Evolutionary conservation across 2,113 vertebrate genomes (phyloP).

Genomic region (Antennarius striatus): DNA sequence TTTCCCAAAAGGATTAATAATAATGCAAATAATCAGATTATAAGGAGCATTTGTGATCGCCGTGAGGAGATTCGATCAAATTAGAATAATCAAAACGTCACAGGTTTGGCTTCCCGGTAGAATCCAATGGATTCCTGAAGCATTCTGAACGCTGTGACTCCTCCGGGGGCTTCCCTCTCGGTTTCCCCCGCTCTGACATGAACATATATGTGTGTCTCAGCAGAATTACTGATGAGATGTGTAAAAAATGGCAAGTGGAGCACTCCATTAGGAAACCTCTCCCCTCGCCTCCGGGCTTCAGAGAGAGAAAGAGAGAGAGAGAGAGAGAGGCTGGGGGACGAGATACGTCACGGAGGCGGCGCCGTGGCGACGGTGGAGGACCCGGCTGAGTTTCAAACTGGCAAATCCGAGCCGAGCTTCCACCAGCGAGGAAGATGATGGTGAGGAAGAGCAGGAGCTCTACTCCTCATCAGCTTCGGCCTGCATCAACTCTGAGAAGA

Average conservation of each 20-base stretch:
- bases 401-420: constrained; percentile 24
- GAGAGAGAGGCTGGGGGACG: constrained; percentile 13
- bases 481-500: constrained; percentile 26
- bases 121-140: background rate
- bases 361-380: constrained; percentile 3
- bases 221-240: constrained; percentile 56
- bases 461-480: constrained; percentile 29
- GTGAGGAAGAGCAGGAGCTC: constrained; percentile 29
- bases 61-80: background rate
- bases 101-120: constrained; percentile 15
- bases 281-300: constrained; percentile 33
- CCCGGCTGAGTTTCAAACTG: constrained; percentile 25
- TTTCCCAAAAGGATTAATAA: background rate
- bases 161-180: constrained; percentile 33
- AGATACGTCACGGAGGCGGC: constrained; percentile 16
- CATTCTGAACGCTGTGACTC: constrained; percentile 21
- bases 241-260: constrained; percentile 62
- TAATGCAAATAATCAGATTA: constrained; percentile 17
- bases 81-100: background rate
- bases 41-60: background rate
- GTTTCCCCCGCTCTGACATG: constrained; percentile 35
- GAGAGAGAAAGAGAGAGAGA: too few relatives aligned
- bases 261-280: constrained; percentile 41
- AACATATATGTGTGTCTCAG: constrained; percentile 47
- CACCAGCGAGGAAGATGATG: constrained; percentile 14